These are phyloP conservation scores for Bhutanitis thaidina DNA, from an alignment of 2,888 invertebrate species.

Conservation along the genomic window DNA sequence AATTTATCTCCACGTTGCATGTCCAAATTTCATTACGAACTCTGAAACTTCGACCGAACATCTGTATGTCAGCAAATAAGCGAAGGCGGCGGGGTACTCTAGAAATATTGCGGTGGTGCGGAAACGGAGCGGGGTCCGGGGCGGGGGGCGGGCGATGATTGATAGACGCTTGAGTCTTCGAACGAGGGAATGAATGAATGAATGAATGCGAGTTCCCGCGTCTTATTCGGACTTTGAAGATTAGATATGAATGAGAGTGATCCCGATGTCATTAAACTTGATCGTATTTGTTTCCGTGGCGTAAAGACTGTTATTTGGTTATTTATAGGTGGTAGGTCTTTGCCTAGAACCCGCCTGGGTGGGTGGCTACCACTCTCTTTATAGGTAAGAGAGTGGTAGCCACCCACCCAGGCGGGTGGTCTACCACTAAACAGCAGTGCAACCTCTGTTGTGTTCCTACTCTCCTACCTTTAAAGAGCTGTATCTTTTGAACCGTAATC, in stretches of 20 bases:
- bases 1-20: constrained; percentile 3
- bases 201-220: constrained; percentile 14
- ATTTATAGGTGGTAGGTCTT: too few relatives aligned
- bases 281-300: constrained; percentile 1
- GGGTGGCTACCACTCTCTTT: too few relatives aligned
- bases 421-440: too few relatives aligned
- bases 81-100: constrained; percentile 21
- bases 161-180: constrained; percentile 31
- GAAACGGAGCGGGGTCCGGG: constrained; percentile 22
- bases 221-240: constrained; percentile 14
- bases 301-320: too few relatives aligned
- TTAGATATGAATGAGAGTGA: constrained; percentile 7
- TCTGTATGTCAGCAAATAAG: constrained; percentile 23
- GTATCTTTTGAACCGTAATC: too few relatives aligned
- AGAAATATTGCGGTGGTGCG: constrained; percentile 34
- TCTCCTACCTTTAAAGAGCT: too few relatives aligned
- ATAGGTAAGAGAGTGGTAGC: too few relatives aligned
- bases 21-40: constrained; percentile 19
- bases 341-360: too few relatives aligned
- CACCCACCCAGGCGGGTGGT: too few relatives aligned
- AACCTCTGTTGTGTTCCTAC: too few relatives aligned
- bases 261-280: neutral
- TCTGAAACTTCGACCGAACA: constrained; percentile 19
- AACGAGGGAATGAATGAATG: constrained; percentile 14
- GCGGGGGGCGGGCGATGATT: constrained; percentile 35